Evolutionary conservation across 2,888 invertebrate species (phyloP).

Genomic region (Rosalia funebris): DNA sequence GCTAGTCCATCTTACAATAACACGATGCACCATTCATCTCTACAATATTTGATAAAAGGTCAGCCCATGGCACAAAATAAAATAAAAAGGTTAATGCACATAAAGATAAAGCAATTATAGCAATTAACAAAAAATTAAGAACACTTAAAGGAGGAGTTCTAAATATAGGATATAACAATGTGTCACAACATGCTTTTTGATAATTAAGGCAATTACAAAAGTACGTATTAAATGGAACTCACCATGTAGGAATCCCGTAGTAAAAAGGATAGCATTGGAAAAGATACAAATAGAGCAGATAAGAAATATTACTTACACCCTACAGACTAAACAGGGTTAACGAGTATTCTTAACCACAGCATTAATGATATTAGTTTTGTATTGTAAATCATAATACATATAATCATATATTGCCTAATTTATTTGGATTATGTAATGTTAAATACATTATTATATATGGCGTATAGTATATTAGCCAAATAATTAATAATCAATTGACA

Average conservation of each 20-base stretch:
- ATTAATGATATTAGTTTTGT: too few species aligned
- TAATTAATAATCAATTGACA: too few species aligned
- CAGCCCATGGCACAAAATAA: conserved; percentile 4
- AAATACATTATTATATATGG: too few species aligned
- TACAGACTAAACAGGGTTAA: conserved; percentile 36
- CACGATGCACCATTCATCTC: not conserved
- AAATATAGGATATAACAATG: conserved; percentile 29
- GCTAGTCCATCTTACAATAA: too few species aligned
- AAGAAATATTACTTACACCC: conserved; percentile 70
- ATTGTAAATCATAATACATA: too few species aligned
- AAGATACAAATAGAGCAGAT: conserved; percentile 70
- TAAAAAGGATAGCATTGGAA: conserved; percentile 69
- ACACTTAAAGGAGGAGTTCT: conserved; percentile 23
- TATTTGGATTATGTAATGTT: too few species aligned
- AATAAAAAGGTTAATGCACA: conserved; percentile 15
- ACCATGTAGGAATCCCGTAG: conserved; percentile 76
- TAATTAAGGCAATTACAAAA: conserved; percentile 11
- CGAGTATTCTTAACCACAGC: conserved; percentile 9
- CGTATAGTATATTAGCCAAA: too few species aligned
- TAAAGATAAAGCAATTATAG: conserved; percentile 32
- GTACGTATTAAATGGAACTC: conserved; percentile 57
- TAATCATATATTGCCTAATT: too few species aligned
- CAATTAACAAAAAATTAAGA: conserved; percentile 36
- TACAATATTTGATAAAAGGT: conserved; percentile 1
- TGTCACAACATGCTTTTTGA: conserved; percentile 9